Evolutionary conservation across 1,140 invertebrate species (phyloP).

Genomic region (Magallana ariakensis): DNA sequence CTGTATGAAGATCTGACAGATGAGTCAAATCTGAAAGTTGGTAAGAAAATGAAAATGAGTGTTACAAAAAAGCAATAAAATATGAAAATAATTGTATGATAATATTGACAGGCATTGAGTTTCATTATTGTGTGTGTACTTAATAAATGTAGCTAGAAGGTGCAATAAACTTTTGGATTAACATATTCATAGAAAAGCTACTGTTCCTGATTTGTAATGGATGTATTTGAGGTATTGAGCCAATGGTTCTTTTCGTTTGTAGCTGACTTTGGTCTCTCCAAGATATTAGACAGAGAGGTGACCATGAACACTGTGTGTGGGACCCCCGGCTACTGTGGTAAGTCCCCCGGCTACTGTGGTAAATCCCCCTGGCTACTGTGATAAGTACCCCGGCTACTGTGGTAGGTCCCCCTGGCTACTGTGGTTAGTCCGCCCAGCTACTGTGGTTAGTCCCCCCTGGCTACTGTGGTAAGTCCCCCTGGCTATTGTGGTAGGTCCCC

Average conservation of each 20-base stretch:
- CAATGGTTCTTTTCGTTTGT: background rate
- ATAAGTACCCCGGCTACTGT: constrained; percentile 78
- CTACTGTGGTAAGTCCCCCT: constrained; percentile 78
- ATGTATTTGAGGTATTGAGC: too few species aligned
- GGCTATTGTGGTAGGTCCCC: constrained; percentile 80
- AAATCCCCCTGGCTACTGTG: constrained; percentile 79
- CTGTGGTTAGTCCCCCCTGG: constrained; percentile 77
- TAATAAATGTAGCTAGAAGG: too few species aligned
- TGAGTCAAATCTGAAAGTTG: constrained; percentile 80
- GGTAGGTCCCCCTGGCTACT: constrained; percentile 81
- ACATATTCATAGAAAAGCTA: too few species aligned
- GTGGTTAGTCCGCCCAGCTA: constrained; percentile 78
- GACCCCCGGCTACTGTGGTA: constrained; percentile 80
- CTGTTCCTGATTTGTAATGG: too few species aligned
- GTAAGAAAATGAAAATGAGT: constrained; percentile 60
- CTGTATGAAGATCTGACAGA: constrained; percentile 80
- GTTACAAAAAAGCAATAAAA: too few species aligned
- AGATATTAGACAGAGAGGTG: constrained; percentile 75
- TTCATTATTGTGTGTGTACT: too few species aligned
- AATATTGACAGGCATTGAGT: too few species aligned
- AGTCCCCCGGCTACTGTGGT: constrained; percentile 79
- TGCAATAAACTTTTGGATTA: too few species aligned
- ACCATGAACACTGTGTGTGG: constrained; percentile 80
- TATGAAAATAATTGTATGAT: too few species aligned
- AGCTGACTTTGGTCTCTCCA: constrained; percentile 81